Base-by-base conservation (phyloP, 1,140 invertebrate species). In the Ceratosolen fusciceps region DNA sequence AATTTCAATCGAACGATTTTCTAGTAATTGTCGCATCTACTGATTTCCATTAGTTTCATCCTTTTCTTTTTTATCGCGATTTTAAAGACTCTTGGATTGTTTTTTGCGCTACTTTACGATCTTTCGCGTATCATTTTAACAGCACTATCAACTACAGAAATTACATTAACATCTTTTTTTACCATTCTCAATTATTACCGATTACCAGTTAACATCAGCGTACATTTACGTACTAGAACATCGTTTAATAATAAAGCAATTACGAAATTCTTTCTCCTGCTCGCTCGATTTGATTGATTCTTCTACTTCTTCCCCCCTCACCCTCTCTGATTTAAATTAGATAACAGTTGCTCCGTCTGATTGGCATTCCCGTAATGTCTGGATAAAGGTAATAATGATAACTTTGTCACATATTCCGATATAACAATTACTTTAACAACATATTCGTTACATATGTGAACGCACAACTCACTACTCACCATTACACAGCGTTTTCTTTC, bases 381-480 rank as follows among this genome's bases (percentile, higher is more conserved):
- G 1, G 24, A 24, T 43, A 24, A 43, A 37, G 37, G 1, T 16
- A 24, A 24, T 60, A 60, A 60, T 58, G 37, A 58, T 74, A 34
- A 72, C 19, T 56, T 24, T 26, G 24, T 58, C 52, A 49, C 49
- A 56, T 26, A 70, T 62, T 24, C 16, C 37, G 71, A 78, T 34
- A 39, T 72, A 79, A 68, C 76, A 81, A 81, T 77, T 43, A 78
- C 74, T 60, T 81, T 65, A 81, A 81, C 62, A 81, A 81, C 67
- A 77, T 73, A 67, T 72, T 75, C 37, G 67, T 21, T 73, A 77
- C 43, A 77, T 77, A 81, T 43, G 67, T 29, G 29, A 34, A 65
- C n/a, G 75, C 65, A 71, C 72, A 68, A 10, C 52, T 54, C 34
- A 7, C 56, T 43, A 39, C 16, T 4, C 58, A 60, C 24, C 54